Base-by-base conservation (phyloP, 1,140 invertebrate genomes). In the Coboldia fuscipes region DNA sequence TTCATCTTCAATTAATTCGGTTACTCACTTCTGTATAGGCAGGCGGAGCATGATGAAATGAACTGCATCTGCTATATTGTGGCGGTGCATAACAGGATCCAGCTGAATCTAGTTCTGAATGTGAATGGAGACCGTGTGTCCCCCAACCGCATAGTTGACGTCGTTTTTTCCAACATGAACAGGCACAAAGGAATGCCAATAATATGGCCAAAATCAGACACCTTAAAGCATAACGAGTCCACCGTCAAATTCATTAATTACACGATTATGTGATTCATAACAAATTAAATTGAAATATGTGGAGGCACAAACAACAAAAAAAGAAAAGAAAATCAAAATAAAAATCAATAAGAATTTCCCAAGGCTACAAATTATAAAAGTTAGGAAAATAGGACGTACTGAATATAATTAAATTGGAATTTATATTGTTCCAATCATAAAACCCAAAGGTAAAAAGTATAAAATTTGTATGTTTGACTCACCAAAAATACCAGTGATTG, bases 11-110 rank as follows among this genome's bases (percentile, higher is more conserved):
- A 30, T 30, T 13, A 13, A 5, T 16, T 27, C 12, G 14, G 14
- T n/a, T 30, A 30, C 29, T 49, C 54, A 81, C 80, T 68, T 84
- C 81, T 36, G 73, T 73, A 54, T 85, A 85, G 1, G 79, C 78
- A 8, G 75, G 75, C 36, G 78, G 69, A 1, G 72, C 64, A 44
- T 76, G 74, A 42, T 77, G 71, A 43, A 81, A 75, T 28, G 75
- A 81, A 35, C 71, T 72, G 47, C 77, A 81, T 43, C 75, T 64
- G 42, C 73, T 77, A 45, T 80, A 81, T 42, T 75, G 70, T 2
- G 76, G 77, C 10, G 77, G 76, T 0, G 70, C 69, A 54, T 75
- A 81, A 45, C 72, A 75, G 7, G 75, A 76, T 21, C 70, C 72
- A 5, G 72, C 66, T 1, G 74, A 78, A 44, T 75, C 74, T 12